Evolutionary conservation across 2,113 vertebrate species (phyloP).

Genomic region (Rhagologus leucostigma): DNA sequence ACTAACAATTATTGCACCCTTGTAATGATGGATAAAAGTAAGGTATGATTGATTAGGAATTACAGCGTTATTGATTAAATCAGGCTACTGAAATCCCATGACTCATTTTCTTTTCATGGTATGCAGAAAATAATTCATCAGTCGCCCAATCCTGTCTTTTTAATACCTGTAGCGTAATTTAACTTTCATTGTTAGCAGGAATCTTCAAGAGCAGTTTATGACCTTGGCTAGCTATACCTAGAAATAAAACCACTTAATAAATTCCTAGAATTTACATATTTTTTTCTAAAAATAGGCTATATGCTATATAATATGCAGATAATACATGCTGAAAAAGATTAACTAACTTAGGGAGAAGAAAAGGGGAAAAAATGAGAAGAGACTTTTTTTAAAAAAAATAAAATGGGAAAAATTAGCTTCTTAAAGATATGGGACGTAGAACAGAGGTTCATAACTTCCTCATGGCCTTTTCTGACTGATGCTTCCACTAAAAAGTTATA

Average conservation of each 20-base stretch:
- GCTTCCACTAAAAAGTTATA: not conserved
- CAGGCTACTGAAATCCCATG: not conserved
- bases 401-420: not conserved
- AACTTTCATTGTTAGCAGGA: not conserved
- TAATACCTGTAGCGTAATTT: not conserved
- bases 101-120: slow-evolving; percentile 8
- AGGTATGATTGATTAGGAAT: not conserved
- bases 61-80: slow-evolving; percentile 14
- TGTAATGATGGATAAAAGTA: not conserved
- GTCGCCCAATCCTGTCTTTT: not conserved
- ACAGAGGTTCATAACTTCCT: not conserved
- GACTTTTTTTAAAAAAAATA: not conserved
- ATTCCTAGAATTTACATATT: not conserved
- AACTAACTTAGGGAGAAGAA: not conserved
- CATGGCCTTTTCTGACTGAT: not conserved
- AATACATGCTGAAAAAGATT: not conserved
- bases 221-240: not conserved
- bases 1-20: not conserved
- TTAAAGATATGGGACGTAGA: not conserved
- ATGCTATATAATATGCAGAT: not conserved
- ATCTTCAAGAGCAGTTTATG: slow-evolving; percentile 15
- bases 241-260: slow-evolving; percentile 1
- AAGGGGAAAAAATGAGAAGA: not conserved
- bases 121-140: slow-evolving; percentile 30
- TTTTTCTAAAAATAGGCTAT: not conserved